Percentiles rank a stretch among this genome's conserved stretches.
phyloP scores from a whole-genome alignment of 1,140 invertebrate species.

The Heliconius himera region DNA sequence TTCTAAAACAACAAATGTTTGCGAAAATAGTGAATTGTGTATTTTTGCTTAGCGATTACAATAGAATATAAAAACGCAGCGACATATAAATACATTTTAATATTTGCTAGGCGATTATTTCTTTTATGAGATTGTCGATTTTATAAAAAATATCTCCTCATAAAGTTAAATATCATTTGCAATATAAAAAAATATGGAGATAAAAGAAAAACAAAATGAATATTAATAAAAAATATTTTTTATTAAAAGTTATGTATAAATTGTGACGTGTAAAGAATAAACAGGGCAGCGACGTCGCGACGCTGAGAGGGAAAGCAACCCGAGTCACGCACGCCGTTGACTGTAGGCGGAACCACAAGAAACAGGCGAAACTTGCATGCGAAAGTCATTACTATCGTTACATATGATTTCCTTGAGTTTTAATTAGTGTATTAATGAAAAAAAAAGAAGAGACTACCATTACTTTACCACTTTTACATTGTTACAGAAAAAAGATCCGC shows the following conservation, averaged over 20 bases:
- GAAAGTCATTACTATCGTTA: constrained; percentile 32
- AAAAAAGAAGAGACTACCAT: neutral
- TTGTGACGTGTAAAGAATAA: constrained; percentile 53
- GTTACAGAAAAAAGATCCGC: constrained; percentile 81
- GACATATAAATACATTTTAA: neutral
- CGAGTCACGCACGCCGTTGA: constrained; percentile 67
- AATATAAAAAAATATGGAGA: constrained; percentile 34
- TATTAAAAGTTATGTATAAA: constrained; percentile 38
- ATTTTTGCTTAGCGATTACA: neutral
- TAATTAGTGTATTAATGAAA: neutral
- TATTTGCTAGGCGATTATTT: neutral
- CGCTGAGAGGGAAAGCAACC: constrained; percentile 65
- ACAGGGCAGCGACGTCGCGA: constrained; percentile 43
- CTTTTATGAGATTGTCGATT: neutral
- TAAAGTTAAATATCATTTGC: neutral
- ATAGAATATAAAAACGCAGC: neutral
- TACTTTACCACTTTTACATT: constrained; percentile 58
- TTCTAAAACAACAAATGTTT: neutral
- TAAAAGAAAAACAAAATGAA: neutral
- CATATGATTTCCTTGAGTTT: constrained; percentile 24
- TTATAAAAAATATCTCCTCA: neutral
- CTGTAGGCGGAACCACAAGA: constrained; percentile 64
- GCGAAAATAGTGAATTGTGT: neutral
- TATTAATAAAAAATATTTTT: constrained; percentile 27
- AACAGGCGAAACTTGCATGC: constrained; percentile 57